Evolutionary conservation across 2,888 invertebrate species (phyloP), one percentile per base, ranked within the genome.

Genomic region (Trissonchulus latispiculum): DNA sequence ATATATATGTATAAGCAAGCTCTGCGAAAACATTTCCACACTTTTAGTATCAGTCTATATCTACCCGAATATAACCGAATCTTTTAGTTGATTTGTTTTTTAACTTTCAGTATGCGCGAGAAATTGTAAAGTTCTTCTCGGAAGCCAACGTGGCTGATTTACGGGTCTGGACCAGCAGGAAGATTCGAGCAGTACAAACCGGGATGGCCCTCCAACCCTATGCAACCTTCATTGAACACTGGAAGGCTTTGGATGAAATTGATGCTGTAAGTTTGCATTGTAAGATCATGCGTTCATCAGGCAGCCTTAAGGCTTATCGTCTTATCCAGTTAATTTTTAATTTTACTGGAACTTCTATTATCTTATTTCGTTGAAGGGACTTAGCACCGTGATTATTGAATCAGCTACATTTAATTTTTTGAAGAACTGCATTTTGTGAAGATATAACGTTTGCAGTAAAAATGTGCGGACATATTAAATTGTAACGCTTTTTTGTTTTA

Each of bases 171-270:
- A 96, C 95, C 0, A 95, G 95, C 28, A 94, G 96, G 90, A 87
- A 96, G 85, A 90, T 92, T 79, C 88, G 97, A 72, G 95, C 97
- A 75, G 93, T 96, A 76, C 95, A 99, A 85, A 96, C 96, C 0
- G 94, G 95, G 0, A 88, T 89, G 59, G 76, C 78, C 71, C 75
- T 82, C 70, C 77, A 78, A 64, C 90, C 89, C 77, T 90, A 97
- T 18, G 89, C 90, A 72, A 95, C 93, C 1, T 95, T 96, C 0
- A 95, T 95, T 83, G 97, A 99, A 85, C 87, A 95, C 82, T 99
- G 97, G 97, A 97, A 97, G 86, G 95, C 96, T 15, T 87, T 99
- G 36, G 97, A 97, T 84, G 97, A 99, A 87, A 96, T 99, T 78
- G 95, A 99, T 85, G 97, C 97, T 76, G 92, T 85, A 75, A 78